phyloP scores from a whole-genome alignment of 2,113 vertebrate species.

The Colaptes auratus region DNA sequence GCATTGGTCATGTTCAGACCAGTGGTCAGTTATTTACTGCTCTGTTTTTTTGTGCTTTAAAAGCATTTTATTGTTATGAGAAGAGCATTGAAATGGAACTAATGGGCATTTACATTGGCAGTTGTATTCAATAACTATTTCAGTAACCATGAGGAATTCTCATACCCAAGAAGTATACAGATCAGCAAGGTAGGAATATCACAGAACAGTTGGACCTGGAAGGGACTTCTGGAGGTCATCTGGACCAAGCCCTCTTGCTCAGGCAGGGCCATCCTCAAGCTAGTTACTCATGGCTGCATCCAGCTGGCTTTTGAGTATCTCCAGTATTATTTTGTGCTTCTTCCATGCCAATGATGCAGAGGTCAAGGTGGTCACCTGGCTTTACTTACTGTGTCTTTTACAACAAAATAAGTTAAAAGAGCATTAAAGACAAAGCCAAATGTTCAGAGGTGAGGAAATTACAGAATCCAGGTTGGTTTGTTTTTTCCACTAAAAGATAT shows the following conservation, averaged over 20 bases:
- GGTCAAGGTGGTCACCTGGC: not conserved
- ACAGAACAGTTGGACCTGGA: not conserved
- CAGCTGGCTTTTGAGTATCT: not conserved
- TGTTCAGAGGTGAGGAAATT: not conserved
- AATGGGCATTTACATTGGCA: not conserved
- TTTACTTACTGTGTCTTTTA: not conserved
- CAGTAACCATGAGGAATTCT: not conserved
- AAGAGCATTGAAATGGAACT: not conserved
- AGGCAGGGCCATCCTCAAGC: not conserved
- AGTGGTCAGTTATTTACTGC: not conserved
- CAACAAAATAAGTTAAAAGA: not conserved
- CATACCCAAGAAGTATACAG: not conserved
- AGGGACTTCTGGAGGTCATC: accelerated
- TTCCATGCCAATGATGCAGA: not conserved
- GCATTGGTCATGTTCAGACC: not conserved
- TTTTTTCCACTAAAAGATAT: not conserved
- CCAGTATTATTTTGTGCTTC: not conserved
- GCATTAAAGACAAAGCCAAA: not conserved
- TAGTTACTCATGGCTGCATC: not conserved
- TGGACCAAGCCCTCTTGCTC: not conserved
- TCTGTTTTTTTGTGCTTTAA: not conserved
- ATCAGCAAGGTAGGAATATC: not conserved
- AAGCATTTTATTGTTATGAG: not conserved
- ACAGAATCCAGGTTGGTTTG: not conserved
- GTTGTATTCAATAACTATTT: not conserved